Conservation (phyloP, 2,113 vertebrate species). For the Quiscalus mexicanus region DNA sequence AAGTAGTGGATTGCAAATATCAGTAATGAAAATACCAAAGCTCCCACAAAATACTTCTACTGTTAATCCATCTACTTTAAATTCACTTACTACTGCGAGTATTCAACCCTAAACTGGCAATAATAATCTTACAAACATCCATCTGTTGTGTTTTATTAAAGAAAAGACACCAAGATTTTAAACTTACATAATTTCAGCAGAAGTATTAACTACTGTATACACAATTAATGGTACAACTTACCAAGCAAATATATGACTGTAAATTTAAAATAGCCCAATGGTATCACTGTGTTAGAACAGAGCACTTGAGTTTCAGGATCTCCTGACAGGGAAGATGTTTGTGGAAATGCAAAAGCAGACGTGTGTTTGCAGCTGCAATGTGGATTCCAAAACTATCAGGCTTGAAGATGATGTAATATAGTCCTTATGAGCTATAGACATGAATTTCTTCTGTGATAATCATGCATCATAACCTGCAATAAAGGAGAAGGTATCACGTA, state of each 20-base stretch:
- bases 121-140: neutral
- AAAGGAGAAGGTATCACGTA: neutral
- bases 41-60: neutral
- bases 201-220: neutral
- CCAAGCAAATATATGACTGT: constrained; percentile 73
- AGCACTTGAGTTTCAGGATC: constrained; percentile 49
- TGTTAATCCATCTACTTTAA: neutral
- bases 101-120: neutral
- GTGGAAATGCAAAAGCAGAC: constrained; percentile 75
- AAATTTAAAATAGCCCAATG: constrained; percentile 67
- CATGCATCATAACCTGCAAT: constrained; percentile 90
- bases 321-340: constrained; percentile 71
- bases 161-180: neutral
- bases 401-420: constrained; percentile 96
- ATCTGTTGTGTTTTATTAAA: neutral
- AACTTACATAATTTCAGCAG: neutral
- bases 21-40: neutral
- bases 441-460: constrained; percentile 93
- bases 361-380: constrained; percentile 74
- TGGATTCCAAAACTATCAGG: constrained; percentile 91
- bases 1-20: neutral
- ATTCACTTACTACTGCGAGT: neutral
- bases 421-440: constrained; percentile 97
- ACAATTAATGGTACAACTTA: constrained; percentile 65
- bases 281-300: constrained; percentile 60